Conservation (phyloP, 2,888 invertebrate genomes). For the Athalia cordata region DNA sequence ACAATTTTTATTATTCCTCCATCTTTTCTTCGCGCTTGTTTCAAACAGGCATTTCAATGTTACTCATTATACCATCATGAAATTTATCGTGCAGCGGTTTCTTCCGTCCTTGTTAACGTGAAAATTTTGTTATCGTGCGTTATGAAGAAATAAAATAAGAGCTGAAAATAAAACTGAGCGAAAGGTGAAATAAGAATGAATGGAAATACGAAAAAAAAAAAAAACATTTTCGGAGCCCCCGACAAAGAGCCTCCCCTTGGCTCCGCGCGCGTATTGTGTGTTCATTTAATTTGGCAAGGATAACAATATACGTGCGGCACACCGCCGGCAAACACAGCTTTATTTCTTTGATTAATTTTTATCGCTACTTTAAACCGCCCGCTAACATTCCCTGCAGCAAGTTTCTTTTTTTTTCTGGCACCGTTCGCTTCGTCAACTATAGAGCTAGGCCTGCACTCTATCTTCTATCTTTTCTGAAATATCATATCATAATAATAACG, state of each 20-base stretch:
- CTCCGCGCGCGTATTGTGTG: background rate
- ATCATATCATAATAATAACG: background rate
- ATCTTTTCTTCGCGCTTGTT: too few relatives aligned
- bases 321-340: conserved; percentile 32
- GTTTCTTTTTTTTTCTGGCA: background rate
- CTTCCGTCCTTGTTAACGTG: background rate
- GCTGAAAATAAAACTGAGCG: too few relatives aligned
- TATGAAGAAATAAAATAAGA: background rate
- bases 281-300: conserved; percentile 38
- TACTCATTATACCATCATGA: background rate
- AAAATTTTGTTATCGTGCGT: conserved; percentile 9
- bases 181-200: too few relatives aligned
- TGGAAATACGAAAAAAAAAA: too few relatives aligned
- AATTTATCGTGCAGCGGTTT: background rate
- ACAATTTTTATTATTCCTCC: too few relatives aligned
- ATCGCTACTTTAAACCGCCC: conserved; percentile 24
- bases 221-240: background rate
- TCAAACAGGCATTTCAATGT: conserved; percentile 15
- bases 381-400: conserved; percentile 10
- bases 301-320: conserved; percentile 27
- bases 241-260: conserved; percentile 12
- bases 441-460: background rate
- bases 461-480: background rate
- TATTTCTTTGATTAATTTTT: conserved; percentile 37
- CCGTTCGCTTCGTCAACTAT: conserved; percentile 8